Conservation (phyloP, 2,797 vertebrate genomes). For the Capromys pilorides region DNA sequence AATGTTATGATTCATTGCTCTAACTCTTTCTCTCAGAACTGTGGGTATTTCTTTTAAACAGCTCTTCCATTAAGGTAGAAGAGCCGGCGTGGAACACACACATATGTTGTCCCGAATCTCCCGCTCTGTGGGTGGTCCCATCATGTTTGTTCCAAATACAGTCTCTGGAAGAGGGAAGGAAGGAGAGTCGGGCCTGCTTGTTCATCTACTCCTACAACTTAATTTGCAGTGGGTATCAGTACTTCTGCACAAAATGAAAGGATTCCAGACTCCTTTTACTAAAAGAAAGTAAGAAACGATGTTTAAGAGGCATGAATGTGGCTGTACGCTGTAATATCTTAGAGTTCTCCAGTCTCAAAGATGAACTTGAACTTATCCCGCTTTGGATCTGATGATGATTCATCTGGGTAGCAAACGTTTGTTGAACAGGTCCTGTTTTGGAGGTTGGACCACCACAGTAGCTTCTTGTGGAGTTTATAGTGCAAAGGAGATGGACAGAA, state of each 20-base stretch:
- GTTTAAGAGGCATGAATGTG: not conserved
- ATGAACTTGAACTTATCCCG: not conserved
- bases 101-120: not conserved
- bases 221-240: not conserved
- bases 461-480: not conserved
- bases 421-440: not conserved
- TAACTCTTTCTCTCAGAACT: not conserved
- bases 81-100: not conserved
- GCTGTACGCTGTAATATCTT: not conserved
- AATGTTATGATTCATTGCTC: conserved; percentile 72
- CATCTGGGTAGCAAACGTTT: not conserved
- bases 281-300: not conserved
- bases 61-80: conserved; percentile 64
- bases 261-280: not conserved
- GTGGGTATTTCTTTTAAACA: conserved; percentile 64
- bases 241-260: not conserved
- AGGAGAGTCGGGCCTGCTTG: not conserved
- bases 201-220: not conserved
- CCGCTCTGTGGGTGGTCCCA: conserved; percentile 66
- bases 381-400: conserved; percentile 1
- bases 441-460: not conserved
- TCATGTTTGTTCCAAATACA: conserved; percentile 41
- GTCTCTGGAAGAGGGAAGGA: conserved; percentile 25
- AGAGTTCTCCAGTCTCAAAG: not conserved
- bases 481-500: not conserved